Conservation (phyloP, 30 jellyfish, hydroid and myxozoan genomes). For the Aurelia aurita complex sp. Pacific region DNA sequence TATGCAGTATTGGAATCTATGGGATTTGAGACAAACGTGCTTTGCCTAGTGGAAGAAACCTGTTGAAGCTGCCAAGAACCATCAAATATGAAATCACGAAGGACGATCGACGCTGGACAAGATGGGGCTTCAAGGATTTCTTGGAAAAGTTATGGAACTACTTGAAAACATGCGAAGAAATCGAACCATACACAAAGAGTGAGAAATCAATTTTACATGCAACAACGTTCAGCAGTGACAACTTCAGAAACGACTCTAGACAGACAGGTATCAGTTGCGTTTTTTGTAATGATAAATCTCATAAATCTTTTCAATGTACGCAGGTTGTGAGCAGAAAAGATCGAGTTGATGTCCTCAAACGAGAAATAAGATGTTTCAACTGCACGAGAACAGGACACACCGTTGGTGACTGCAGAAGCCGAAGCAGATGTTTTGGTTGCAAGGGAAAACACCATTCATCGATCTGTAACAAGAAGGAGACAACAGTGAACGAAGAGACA, state of each 20-base stretch:
- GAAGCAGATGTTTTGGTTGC: background rate
- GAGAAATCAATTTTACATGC: background rate
- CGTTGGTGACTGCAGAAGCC: constrained; percentile 16
- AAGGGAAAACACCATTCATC: background rate
- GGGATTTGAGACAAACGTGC: constrained; percentile 12
- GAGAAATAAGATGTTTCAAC: background rate
- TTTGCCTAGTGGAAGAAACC: constrained; percentile 16
- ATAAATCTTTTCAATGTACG: background rate
- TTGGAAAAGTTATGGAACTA: constrained; percentile 13
- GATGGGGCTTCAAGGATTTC: background rate
- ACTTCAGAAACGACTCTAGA: background rate
- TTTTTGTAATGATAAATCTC: background rate
- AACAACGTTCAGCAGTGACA: background rate
- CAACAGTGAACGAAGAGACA: background rate
- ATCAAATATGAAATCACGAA: constrained; percentile 4
- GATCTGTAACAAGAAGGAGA: background rate
- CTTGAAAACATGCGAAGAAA: constrained; percentile 19
- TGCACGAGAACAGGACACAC: constrained; percentile 8
- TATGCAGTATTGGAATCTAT: constrained; percentile 8
- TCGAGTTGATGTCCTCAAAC: background rate
- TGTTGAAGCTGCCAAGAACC: background rate
- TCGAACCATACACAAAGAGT: constrained; percentile 10
- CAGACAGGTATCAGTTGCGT: background rate
- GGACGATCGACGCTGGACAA: background rate
- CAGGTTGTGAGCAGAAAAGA: background rate